Evolutionary conservation across 2,888 invertebrate genomes (phyloP), one percentile per base, ranked within the genome.

Genomic region (Napeogenes inachia): DNA sequence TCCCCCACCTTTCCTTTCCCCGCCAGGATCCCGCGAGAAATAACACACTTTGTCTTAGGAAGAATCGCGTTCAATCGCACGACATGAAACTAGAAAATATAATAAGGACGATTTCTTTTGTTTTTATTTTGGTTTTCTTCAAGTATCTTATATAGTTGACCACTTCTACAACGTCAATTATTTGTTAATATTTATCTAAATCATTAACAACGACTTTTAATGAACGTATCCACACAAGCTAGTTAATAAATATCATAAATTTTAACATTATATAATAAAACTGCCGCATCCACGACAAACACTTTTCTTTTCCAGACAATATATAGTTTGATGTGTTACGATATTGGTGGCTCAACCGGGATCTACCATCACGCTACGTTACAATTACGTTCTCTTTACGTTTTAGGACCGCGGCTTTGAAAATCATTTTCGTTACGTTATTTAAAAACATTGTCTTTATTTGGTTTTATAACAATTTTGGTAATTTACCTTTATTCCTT

Each of bases 21-120:
- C 45, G 63, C 67, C 71, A 71, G 74, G 77, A 75, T 81, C 82
- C 82, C 87, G 84, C 85, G 87, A 85, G 84, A 85, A 85, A 87
- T 85, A 85, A 87, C 87, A 87, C 85, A 84, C 85, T 87, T 87
- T 89, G 88, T 88, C 86, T 87, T 82, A 81, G 77, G 79, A 76
- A 74, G 80, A 80, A 84, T 84, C 82, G 83, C 79, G 80, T 80
- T 76, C 82, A 79, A 82, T 83, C 82, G 80, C 76, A 75, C 56
- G 42, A 74, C 66, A 61, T 46, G 60, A 47, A 62, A 21, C 54
- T 50, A 61, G 45, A 60, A 66, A 66, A 54, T 13, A 45, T 57
- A 57, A 42, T 10, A 42, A 42, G 6, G 35, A 35, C 35, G 35
- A 35, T 35, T 42, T 42, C 8, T 2, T 42, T 10, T 8, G 10